These are phyloP conservation scores for Darevskia mixta DNA, from an alignment of 2,797 vertebrate species.

Conservation along the genomic window DNA sequence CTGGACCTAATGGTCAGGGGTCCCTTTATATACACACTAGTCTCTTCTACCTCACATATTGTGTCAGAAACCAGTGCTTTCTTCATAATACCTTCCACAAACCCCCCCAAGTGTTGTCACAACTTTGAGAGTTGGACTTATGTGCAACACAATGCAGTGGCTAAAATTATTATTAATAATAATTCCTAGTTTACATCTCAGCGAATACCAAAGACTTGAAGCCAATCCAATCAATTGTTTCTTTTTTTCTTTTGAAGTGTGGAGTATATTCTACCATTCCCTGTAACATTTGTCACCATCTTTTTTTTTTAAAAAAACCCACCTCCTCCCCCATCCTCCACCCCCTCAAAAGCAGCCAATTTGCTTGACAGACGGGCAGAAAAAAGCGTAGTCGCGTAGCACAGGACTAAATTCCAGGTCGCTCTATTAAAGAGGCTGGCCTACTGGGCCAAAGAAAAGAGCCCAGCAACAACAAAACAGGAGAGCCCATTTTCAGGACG, in stretches of 20 bases:
- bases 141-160: no score
- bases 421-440: background rate
- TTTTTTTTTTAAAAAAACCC: background rate
- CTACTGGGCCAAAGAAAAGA: background rate
- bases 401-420: constrained; percentile 12
- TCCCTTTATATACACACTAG: no score
- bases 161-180: no score
- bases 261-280: background rate
- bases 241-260: background rate
- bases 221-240: background rate
- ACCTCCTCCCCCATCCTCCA: no score
- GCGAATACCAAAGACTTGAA: constrained; percentile 17
- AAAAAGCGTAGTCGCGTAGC: background rate
- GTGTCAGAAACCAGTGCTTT: no score
- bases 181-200: background rate
- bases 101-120: no score
- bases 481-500: constrained; percentile 25
- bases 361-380: background rate
- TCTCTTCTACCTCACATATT: no score
- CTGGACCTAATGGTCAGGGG: no score
- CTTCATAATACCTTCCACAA: no score
- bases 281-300: background rate
- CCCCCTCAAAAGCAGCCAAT: background rate
- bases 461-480: background rate
- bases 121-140: no score